A percentile compares a stretch with the other conserved stretches of the same genome.
Evolutionary conservation across 2,797 vertebrate genomes (phyloP).

Genomic region (Acridotheres tristis): DNA sequence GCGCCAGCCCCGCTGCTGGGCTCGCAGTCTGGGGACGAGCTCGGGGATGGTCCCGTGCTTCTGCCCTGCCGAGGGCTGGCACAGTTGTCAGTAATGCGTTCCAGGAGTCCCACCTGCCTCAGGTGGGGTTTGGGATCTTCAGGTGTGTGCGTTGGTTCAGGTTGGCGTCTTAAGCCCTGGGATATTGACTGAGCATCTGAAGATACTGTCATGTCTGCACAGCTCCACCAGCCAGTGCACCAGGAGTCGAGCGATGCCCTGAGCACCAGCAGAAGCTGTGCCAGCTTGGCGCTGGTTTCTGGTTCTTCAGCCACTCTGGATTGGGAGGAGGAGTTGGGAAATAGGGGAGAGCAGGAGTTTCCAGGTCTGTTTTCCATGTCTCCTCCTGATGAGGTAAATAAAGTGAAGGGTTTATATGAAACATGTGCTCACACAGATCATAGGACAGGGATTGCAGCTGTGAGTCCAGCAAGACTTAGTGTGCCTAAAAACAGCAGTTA

Average conservation of each 20-base stretch:
- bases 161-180: not conserved
- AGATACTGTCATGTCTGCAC: not conserved
- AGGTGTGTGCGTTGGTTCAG: not conserved
- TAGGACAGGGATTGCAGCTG: not conserved
- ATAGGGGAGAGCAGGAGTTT: not conserved
- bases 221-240: rapidly evolving
- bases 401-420: not conserved
- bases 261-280: not conserved
- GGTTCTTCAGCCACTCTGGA: not conserved
- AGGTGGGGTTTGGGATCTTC: not conserved
- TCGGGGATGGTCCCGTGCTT: rapidly evolving
- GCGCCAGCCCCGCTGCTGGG: rapidly evolving
- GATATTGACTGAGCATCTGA: not conserved
- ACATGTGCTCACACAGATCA: not conserved
- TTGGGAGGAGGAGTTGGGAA: not conserved
- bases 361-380: not conserved
- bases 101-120: rapidly evolving
- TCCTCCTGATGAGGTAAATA: not conserved
- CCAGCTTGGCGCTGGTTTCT: not conserved
- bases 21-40: not conserved
- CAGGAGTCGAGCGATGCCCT: not conserved
- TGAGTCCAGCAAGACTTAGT: not conserved
- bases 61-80: not conserved
- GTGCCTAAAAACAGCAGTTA: not conserved
- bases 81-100: rapidly evolving